Evolutionary conservation across 1,140 invertebrate genomes (phyloP), one percentile per base, ranked within the genome.

Genomic region (Procambarus clarkii): DNA sequence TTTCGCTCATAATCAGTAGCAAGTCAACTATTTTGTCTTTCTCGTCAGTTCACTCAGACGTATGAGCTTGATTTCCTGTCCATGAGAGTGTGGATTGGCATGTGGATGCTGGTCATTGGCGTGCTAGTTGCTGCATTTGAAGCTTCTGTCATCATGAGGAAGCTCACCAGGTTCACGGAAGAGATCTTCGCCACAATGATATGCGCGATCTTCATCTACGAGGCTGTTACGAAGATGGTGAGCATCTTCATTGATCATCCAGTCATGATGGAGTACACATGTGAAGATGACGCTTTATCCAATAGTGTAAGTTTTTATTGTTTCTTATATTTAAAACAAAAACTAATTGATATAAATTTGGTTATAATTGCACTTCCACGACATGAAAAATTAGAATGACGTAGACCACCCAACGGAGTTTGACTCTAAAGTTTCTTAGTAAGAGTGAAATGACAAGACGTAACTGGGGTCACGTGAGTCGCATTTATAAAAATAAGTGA

Each of bases 101-200:
- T 98, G 13, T 99, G 98, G 98, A 96, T 99, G 94, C 96, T 96
- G 4, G 94, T 99, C 7, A 98, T 99, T 76, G 96, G 97, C 0
- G 94, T 98, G 0, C 94, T 96, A n/a, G 96, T 98, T 2, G 97
- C 98, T 2, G 97, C 97, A n/a, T 96, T 98, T 69, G 98, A 99
- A 95, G 98, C 98, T 46, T 98, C 98, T 93, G 97, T 98, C 7
- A 96, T 99, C 69, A 97, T 99, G 0, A 97, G 97, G 92, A 96
- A 97, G 79, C 97, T 99, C 92, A 98, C 98, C 0, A 95, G 98
- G 78, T 99, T 99, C 94, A 98, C 98, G 0, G 98, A 99, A 94
- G 99, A 99, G 94, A 99, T 99, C 69, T 99, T 99, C 94, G 98
- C 98, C 7, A 97, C 98, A 3, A 95, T 99, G 11, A 99, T 99